Conservation (phyloP, 2,888 invertebrate species). For the Scaptomyza flava region DNA sequence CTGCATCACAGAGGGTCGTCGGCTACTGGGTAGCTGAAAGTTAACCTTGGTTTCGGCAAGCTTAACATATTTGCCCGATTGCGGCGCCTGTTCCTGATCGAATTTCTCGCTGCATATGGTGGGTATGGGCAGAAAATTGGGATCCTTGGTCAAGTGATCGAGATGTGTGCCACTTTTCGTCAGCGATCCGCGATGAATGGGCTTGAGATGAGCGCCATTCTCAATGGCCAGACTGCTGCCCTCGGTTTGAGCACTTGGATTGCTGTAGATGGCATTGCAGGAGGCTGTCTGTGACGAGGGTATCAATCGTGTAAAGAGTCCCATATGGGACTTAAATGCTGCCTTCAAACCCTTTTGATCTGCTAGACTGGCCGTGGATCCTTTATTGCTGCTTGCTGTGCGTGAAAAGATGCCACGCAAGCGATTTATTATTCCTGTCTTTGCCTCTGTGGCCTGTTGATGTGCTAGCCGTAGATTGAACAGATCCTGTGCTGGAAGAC, state of each 20-base stretch:
- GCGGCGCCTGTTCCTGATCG: conserved; percentile 46
- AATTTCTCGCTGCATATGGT: conserved; percentile 75
- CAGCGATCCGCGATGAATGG: conserved; percentile 84
- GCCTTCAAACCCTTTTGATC: conserved; percentile 88
- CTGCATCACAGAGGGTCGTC: conserved; percentile 85
- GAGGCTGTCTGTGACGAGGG: conserved; percentile 88
- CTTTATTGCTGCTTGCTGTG: conserved; percentile 88
- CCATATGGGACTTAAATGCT: conserved; percentile 90
- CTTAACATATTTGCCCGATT: conserved; percentile 76
- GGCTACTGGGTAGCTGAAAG: conserved; percentile 86
- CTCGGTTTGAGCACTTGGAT: conserved; percentile 28
- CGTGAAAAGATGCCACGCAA: conserved; percentile 88
- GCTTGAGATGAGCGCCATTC: conserved; percentile 59
- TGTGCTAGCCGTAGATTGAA: conserved; percentile 86
- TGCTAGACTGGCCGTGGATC: conserved; percentile 86
- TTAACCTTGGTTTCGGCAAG: conserved; percentile 88
- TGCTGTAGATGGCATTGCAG: conserved; percentile 86
- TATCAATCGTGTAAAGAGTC: conserved; percentile 89
- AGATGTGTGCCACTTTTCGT: conserved; percentile 88
- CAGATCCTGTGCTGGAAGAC: conserved; percentile 87
- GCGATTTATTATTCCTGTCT: conserved; percentile 86
- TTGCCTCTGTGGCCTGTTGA: conserved; percentile 86
- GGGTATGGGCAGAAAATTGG: conserved; percentile 80
- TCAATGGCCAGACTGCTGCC: conserved; percentile 34
- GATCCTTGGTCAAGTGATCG: conserved; percentile 82